These are phyloP conservation scores for Manis javanica DNA, from an alignment of 2,797 vertebrate species.

Conservation along the genomic window DNA sequence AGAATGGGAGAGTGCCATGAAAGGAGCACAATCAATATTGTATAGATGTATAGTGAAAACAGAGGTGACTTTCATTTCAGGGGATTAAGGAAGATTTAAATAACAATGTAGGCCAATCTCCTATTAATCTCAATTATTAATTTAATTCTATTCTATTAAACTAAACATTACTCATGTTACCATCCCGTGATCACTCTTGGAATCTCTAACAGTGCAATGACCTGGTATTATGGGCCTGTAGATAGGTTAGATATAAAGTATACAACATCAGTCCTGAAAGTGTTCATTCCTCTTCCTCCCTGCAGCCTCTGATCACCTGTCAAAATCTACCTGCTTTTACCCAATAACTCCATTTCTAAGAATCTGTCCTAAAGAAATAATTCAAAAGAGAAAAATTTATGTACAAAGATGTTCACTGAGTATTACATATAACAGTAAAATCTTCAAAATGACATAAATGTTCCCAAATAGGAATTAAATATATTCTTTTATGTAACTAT, in stretches of 20 bases:
- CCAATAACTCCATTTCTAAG: not conserved
- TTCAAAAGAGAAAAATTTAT: not conserved
- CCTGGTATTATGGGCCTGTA: not conserved
- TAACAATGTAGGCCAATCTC: not conserved
- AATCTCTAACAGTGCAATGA: not conserved
- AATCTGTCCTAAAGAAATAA: conserved; percentile 35
- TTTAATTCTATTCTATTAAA: not conserved
- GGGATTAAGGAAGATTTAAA: not conserved
- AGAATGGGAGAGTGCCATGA: not conserved
- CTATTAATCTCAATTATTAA: not conserved
- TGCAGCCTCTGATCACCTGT: not conserved
- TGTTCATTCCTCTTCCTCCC: not conserved
- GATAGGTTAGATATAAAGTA: not conserved
- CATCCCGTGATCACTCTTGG: not conserved
- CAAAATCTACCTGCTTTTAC: not conserved
- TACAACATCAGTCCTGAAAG: not conserved
- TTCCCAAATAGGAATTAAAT: conserved; percentile 32
- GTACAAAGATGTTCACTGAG: not conserved
- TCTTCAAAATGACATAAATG: conserved; percentile 33
- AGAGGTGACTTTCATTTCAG: conserved; percentile 35
- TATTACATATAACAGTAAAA: not conserved
- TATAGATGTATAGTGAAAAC: not conserved
- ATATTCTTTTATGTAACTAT: not conserved
- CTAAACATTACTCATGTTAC: not conserved
- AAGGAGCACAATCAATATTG: not conserved